phyloP scores from a whole-genome alignment of 2,113 vertebrate species.

The Amphiprion ocellaris region DNA sequence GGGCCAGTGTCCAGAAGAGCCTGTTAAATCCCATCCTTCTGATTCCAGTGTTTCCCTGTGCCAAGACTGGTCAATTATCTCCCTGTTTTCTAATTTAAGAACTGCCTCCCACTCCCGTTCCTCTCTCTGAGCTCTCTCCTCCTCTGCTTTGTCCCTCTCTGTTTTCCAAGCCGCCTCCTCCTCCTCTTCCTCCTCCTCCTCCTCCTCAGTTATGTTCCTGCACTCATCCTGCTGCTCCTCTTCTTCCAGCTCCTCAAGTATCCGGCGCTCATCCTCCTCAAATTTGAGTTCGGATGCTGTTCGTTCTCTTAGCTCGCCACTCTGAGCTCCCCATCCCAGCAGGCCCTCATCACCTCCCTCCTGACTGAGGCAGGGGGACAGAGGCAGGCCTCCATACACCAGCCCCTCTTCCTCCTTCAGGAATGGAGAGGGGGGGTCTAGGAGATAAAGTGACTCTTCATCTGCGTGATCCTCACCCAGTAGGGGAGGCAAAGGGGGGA shows the following conservation, averaged over 20 bases:
- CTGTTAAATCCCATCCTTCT: conserved; percentile 77
- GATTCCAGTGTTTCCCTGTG: conserved; percentile 78
- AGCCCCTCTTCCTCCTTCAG: conserved; percentile 78
- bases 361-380: conserved; percentile 94
- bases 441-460: conserved; percentile 83
- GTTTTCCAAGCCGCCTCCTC: conserved; percentile 79
- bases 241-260: conserved; percentile 89
- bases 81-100: conserved; percentile 84
- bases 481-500: conserved; percentile 83
- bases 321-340: conserved; percentile 84
- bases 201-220: conserved; percentile 38
- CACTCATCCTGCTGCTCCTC: conserved; percentile 51
- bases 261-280: conserved; percentile 94
- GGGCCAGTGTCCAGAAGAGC: conserved; percentile 81
- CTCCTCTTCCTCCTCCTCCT: conserved; percentile 72
- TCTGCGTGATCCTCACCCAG: conserved; percentile 81
- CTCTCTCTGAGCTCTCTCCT: conserved; percentile 83
- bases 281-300: conserved; percentile 96
- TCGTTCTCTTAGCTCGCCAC: conserved; percentile 87
- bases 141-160: conserved; percentile 69
- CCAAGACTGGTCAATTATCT: conserved; percentile 74
- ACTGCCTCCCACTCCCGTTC: conserved; percentile 87
- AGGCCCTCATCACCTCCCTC: conserved; percentile 88
- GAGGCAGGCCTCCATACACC: conserved; percentile 81
- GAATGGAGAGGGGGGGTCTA: conserved; percentile 86